These are phyloP conservation scores for Paraescarpia echinospica DNA, from an alignment of 1,140 invertebrate genomes.

Conservation along the genomic window DNA sequence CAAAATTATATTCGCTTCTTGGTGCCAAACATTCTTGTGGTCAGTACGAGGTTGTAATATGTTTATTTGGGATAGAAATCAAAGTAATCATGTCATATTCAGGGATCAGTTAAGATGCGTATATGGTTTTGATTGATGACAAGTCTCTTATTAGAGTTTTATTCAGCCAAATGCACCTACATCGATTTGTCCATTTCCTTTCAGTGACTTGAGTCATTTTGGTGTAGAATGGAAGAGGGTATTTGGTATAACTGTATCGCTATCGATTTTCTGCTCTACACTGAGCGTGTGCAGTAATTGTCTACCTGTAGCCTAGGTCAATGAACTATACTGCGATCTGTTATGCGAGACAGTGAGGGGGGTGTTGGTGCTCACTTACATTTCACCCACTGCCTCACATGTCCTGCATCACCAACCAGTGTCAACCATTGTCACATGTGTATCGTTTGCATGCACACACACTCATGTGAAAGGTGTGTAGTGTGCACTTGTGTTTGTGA, in stretches of 20 bases:
- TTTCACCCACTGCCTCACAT: background rate
- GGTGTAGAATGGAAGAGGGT: background rate
- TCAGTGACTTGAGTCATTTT: no score
- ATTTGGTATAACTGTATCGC: background rate
- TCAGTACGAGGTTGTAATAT: background rate
- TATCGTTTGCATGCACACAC: background rate
- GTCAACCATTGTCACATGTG: background rate
- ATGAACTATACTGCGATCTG: background rate
- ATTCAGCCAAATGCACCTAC: background rate
- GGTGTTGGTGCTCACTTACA: background rate
- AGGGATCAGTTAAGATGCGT: background rate
- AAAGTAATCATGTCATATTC: background rate
- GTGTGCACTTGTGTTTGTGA: background rate
- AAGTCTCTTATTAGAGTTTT: background rate
- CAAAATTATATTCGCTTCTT: background rate
- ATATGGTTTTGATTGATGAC: background rate
- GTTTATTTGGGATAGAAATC: background rate
- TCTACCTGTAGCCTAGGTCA: background rate
- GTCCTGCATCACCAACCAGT: background rate
- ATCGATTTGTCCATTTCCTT: no score
- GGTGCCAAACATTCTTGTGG: background rate
- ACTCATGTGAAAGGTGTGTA: background rate
- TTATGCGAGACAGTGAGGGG: background rate
- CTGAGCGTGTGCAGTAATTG: background rate
- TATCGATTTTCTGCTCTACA: background rate